These are phyloP conservation scores for Ophion costatus DNA, from an alignment of 2,888 invertebrate species.

Conservation along the genomic window DNA sequence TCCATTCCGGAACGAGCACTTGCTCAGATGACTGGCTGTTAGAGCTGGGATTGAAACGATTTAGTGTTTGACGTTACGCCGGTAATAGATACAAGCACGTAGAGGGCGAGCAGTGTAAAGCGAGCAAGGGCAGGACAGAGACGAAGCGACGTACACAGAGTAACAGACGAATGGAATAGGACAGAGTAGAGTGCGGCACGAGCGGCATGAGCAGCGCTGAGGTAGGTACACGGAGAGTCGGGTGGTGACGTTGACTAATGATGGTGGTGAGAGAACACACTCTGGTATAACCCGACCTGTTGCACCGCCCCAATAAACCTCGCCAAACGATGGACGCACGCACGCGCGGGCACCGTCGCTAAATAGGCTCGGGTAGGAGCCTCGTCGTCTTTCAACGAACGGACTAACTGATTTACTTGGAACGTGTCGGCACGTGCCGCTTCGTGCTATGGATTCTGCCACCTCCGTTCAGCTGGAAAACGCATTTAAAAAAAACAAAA, in stretches of 20 bases:
- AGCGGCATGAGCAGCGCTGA: constrained; percentile 43
- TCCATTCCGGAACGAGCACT: constrained; percentile 68
- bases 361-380: constrained; percentile 80
- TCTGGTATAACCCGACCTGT: constrained; percentile 83
- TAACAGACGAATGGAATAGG: constrained; percentile 63
- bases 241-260: constrained; percentile 83
- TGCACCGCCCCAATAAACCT: constrained; percentile 82
- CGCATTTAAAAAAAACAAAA: constrained; percentile 15
- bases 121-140: constrained; percentile 62
- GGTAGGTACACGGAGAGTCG: constrained; percentile 63
- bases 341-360: constrained; percentile 69
- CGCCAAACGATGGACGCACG: constrained; percentile 79
- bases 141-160: constrained; percentile 59
- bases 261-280: constrained; percentile 83
- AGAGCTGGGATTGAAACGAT: constrained; percentile 72
- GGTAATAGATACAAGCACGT: constrained; percentile 77
- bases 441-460: constrained; percentile 31
- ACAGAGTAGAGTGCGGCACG: constrained; percentile 63
- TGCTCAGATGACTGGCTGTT: constrained; percentile 74
- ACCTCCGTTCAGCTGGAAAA: constrained; percentile 14
- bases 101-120: constrained; percentile 67
- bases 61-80: constrained; percentile 77
- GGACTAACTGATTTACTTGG: constrained; percentile 71
- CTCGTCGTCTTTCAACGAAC: constrained; percentile 75
- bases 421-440: constrained; percentile 63